Evolutionary conservation across 2,888 invertebrate genomes (phyloP).

Genomic region (Rotaria socialis): DNA sequence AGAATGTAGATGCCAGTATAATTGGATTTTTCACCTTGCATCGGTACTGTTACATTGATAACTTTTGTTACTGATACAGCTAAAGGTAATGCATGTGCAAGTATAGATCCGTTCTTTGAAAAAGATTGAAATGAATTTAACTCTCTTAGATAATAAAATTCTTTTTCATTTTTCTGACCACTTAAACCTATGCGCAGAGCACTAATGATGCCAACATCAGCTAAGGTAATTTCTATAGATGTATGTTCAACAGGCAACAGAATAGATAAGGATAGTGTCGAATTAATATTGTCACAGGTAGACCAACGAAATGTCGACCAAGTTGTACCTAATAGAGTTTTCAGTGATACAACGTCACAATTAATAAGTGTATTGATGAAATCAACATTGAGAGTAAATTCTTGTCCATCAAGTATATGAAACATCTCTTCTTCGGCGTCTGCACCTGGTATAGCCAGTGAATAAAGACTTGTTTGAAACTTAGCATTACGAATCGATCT

Average conservation of each 20-base stretch:
- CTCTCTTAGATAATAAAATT: not conserved
- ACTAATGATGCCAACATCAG: not conserved
- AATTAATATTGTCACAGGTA: not conserved
- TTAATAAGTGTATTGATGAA: not conserved
- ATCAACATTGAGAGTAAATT: not conserved
- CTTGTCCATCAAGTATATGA: not conserved
- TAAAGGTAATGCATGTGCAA: not conserved
- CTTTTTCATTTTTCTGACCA: not conserved
- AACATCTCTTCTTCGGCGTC: not conserved
- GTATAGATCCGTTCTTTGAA: not conserved
- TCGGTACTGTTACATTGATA: not conserved
- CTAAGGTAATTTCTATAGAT: not conserved
- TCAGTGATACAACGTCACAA: not conserved
- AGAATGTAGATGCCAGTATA: not conserved
- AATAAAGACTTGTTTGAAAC: not conserved
- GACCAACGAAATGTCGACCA: not conserved
- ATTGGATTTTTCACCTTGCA: not conserved
- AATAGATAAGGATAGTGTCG: not conserved
- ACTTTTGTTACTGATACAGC: not conserved
- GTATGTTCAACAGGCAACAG: not conserved
- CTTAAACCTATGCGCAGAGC: not conserved
- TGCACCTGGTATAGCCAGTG: not conserved
- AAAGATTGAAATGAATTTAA: not conserved
- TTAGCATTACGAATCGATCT: not conserved
- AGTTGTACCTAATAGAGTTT: not conserved